Percentiles rank a stretch among this genome's conserved stretches.
Evolutionary conservation across 1,140 invertebrate species (phyloP).

Genomic region (Polypedilum vanderplanki): DNA sequence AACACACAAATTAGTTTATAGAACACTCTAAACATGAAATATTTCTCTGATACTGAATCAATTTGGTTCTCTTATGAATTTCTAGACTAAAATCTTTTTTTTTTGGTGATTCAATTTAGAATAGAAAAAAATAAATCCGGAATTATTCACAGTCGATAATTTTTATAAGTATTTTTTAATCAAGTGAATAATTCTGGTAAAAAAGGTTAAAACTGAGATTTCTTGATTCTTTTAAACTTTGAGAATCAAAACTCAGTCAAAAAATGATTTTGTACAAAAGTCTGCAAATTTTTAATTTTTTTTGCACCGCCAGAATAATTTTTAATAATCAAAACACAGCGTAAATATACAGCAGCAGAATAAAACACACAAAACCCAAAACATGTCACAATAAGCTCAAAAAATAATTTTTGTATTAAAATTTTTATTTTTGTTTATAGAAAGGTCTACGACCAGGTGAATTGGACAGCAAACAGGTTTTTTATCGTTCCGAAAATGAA

Average conservation of each 20-base stretch:
- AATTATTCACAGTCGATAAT: no score
- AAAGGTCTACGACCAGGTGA: constrained; percentile 48
- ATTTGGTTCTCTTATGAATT: no score
- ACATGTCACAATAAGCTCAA: neutral
- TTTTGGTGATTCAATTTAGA: no score
- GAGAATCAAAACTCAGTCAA: neutral
- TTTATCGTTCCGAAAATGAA: constrained; percentile 7
- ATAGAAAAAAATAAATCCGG: no score
- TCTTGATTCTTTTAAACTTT: neutral
- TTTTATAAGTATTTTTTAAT: no score
- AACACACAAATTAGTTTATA: no score
- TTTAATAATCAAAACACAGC: neutral
- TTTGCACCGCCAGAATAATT: neutral
- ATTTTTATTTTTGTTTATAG: constrained; percentile 40
- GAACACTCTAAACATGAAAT: no score
- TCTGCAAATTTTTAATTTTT: neutral
- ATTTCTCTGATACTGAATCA: no score
- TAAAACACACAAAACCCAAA: no score
- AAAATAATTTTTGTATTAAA: constrained; percentile 33
- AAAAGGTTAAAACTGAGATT: neutral
- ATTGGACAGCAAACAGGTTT: constrained; percentile 50
- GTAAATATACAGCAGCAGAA: neutral
- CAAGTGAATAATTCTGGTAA: no score
- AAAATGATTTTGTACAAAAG: neutral
- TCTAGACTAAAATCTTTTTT: no score